A percentile compares a stretch with the other conserved stretches of the same genome.
Evolutionary conservation across 2,888 invertebrate genomes (phyloP).

Genomic region (Scaptomyza caliginosa): DNA sequence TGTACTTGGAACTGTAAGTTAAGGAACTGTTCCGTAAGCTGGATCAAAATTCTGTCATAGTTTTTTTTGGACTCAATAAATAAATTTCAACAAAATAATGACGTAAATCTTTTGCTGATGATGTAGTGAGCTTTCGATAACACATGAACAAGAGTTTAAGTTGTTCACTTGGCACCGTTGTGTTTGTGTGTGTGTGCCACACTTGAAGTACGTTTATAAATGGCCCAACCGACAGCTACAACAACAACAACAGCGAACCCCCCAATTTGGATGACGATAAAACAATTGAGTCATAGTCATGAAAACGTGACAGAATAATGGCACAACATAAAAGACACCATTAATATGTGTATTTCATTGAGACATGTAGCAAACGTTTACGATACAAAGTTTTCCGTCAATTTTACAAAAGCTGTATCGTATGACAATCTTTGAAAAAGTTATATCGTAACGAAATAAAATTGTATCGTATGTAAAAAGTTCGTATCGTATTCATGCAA

Average conservation of each 20-base stretch:
- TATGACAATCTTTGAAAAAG: background rate
- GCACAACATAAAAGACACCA: slow-evolving; percentile 54
- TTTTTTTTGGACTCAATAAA: background rate
- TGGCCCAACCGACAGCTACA: slow-evolving; percentile 33
- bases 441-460: slow-evolving; percentile 9
- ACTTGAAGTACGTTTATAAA: slow-evolving; percentile 37
- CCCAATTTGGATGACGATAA: slow-evolving; percentile 11
- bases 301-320: slow-evolving; percentile 77
- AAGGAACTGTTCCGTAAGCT: background rate
- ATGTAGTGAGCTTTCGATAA: slow-evolving; percentile 42
- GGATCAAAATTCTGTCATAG: background rate
- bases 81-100: slow-evolving; percentile 20
- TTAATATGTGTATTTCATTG: slow-evolving; percentile 24
- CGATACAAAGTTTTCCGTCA: slow-evolving; percentile 12
- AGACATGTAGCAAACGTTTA: slow-evolving; percentile 13
- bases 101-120: slow-evolving; percentile 34
- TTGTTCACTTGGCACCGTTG: slow-evolving; percentile 17
- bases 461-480: background rate
- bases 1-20: background rate
- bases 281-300: slow-evolving; percentile 54
- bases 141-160: slow-evolving; percentile 26
- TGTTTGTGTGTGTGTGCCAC: slow-evolving; percentile 19
- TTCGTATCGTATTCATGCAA: background rate
- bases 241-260: slow-evolving; percentile 17
- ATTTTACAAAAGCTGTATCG: background rate